These are phyloP conservation scores for Callospermophilus lateralis DNA, from an alignment of 2,113 vertebrate species.

Conservation along the genomic window DNA sequence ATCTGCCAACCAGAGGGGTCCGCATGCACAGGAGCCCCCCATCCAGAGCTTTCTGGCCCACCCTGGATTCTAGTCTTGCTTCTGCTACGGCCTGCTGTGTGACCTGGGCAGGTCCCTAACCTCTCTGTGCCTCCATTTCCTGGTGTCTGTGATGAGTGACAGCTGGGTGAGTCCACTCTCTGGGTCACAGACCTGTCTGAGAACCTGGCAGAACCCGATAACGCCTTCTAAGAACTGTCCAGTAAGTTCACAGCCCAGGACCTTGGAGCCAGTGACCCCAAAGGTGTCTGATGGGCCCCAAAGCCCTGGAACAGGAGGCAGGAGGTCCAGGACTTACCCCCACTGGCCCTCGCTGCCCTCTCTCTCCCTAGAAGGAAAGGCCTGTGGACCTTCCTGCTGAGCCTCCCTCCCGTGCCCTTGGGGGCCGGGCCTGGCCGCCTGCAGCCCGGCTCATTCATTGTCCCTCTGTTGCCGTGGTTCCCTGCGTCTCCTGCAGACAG, in stretches of 20 bases:
- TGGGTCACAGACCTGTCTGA: neutral
- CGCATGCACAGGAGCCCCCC: neutral
- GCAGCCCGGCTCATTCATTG: neutral
- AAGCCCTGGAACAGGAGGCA: neutral
- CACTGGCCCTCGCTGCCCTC: neutral
- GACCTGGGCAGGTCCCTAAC: neutral
- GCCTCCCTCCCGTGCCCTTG: neutral
- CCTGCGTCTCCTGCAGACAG: neutral
- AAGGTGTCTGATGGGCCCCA: neutral
- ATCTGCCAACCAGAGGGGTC: neutral
- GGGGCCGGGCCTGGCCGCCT: neutral
- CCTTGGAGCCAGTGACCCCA: neutral
- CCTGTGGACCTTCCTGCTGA: neutral
- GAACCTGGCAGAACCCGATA: neutral
- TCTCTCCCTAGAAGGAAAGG: neutral
- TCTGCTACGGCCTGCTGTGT: neutral
- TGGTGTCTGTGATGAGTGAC: neutral
- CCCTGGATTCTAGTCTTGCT: neutral
- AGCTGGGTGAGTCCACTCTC: neutral
- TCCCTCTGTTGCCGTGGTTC: constrained; percentile 34
- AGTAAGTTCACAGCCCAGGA: neutral
- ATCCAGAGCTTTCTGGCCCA: rapidly evolving
- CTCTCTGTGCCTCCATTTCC: constrained; percentile 16
- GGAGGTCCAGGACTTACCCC: neutral
- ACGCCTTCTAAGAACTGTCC: neutral